phyloP scores from a whole-genome alignment of 2,113 vertebrate genomes.

The Pachyramphus minor region DNA sequence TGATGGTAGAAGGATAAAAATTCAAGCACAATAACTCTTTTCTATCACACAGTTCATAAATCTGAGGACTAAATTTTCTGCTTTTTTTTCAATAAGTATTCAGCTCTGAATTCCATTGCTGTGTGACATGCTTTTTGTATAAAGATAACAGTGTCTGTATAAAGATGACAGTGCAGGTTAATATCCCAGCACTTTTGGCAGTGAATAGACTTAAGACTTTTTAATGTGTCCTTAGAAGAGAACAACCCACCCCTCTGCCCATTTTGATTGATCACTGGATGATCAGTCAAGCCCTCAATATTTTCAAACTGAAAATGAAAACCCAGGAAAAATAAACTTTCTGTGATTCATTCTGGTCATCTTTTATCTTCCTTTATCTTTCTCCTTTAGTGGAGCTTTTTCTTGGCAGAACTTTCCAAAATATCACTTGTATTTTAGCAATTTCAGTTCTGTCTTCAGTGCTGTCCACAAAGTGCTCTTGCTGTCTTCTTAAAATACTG shows the following conservation, averaged over 20 bases:
- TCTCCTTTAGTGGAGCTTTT: not conserved
- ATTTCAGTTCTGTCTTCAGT: not conserved
- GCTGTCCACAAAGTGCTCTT: not conserved
- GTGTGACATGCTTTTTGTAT: not conserved
- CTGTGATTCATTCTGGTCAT: not conserved
- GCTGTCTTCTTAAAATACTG: not conserved
- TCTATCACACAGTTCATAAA: not conserved
- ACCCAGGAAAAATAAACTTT: not conserved
- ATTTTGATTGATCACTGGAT: not conserved
- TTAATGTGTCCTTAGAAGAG: not conserved
- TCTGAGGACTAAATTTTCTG: not conserved
- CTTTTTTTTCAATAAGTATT: not conserved
- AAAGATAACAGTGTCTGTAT: not conserved
- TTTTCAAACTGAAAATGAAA: not conserved
- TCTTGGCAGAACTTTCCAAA: not conserved
- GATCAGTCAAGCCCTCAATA: not conserved
- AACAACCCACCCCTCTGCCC: not conserved
- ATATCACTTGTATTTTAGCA: not conserved
- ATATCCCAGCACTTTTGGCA: not conserved
- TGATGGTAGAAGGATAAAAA: not conserved
- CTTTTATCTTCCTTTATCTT: not conserved
- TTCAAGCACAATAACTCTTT: not conserved
- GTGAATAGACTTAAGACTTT: not conserved
- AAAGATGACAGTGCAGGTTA: no score
- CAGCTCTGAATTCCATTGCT: not conserved